Conservation (phyloP, 2,113 vertebrate genomes). For the Oreochromis spilurus region DNA sequence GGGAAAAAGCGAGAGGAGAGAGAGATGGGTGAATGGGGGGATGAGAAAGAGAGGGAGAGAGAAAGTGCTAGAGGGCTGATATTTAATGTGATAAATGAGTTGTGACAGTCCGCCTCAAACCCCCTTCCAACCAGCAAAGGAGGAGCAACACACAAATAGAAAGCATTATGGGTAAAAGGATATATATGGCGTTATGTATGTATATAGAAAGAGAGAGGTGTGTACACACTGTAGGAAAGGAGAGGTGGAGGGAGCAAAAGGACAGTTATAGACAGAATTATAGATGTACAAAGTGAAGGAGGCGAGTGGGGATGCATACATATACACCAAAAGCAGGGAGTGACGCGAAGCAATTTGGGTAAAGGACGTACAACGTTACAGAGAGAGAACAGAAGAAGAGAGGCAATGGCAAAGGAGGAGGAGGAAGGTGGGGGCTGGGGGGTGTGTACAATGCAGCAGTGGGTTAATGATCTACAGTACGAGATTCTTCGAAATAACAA, state of each 20-base stretch:
- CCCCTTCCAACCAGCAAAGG: conserved; percentile 68
- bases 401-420: not conserved
- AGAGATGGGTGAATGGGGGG: conserved; percentile 13
- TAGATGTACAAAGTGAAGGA: conserved; percentile 38
- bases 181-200: conserved; percentile 56
- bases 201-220: conserved; percentile 27
- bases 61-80: conserved; percentile 71
- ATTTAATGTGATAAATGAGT: conserved; percentile 82
- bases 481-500: conserved; percentile 37
- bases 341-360: conserved; percentile 42
- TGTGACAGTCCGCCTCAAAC: conserved; percentile 75
- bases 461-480: conserved; percentile 50
- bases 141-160: conserved; percentile 72
- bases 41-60: conserved; percentile 34
- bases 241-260: not conserved
- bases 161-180: conserved; percentile 65
- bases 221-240: not conserved
- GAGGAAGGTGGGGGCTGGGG: not conserved
- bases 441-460: not conserved
- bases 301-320: conserved; percentile 43
- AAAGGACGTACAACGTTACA: conserved; percentile 42
- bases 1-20: conserved; percentile 27
- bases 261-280: conserved; percentile 44
- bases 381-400: conserved; percentile 18
- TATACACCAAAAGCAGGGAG: conserved; percentile 16